Percentiles rank a stretch among this genome's conserved stretches.
Conservation (phyloP, 2,888 invertebrate genomes). For the Stegophylla sp. region DNA sequence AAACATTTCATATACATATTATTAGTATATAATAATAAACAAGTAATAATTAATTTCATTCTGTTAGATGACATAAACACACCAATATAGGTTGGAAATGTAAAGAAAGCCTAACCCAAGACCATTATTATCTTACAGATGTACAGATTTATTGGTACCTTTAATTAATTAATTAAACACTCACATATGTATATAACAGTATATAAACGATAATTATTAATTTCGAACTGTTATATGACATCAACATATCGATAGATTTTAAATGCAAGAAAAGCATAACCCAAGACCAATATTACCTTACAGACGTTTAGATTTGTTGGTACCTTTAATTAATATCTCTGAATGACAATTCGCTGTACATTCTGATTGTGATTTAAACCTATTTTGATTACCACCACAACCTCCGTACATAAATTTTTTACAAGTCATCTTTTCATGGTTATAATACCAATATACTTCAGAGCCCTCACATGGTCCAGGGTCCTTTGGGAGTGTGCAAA, state of each 20-base stretch:
- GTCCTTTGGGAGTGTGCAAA: constrained; percentile 76
- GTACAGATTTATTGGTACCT: constrained; percentile 1
- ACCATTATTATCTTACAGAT: constrained; percentile 2
- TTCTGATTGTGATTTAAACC: constrained; percentile 79
- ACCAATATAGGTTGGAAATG: not conserved
- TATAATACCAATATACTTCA: constrained; percentile 79
- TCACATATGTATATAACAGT: no score
- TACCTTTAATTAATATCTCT: constrained; percentile 16
- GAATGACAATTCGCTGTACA: constrained; percentile 67
- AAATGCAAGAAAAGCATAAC: not conserved
- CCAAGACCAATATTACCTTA: constrained; percentile 14
- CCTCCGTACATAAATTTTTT: constrained; percentile 82
- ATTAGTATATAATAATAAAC: no score
- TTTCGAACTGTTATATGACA: not conserved
- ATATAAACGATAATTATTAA: no score
- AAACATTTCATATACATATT: constrained; percentile 49
- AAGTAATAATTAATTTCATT: not conserved
- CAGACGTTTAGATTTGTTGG: not conserved
- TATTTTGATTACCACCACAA: constrained; percentile 85
- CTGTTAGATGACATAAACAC: not conserved
- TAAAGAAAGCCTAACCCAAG: not conserved
- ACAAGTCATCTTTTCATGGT: constrained; percentile 72
- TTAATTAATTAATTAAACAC: no score
- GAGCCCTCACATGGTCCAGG: constrained; percentile 80
- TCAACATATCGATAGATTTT: not conserved